Base-by-base conservation (phyloP, 2,797 vertebrate genomes). In the Lacerta viridis region DNA sequence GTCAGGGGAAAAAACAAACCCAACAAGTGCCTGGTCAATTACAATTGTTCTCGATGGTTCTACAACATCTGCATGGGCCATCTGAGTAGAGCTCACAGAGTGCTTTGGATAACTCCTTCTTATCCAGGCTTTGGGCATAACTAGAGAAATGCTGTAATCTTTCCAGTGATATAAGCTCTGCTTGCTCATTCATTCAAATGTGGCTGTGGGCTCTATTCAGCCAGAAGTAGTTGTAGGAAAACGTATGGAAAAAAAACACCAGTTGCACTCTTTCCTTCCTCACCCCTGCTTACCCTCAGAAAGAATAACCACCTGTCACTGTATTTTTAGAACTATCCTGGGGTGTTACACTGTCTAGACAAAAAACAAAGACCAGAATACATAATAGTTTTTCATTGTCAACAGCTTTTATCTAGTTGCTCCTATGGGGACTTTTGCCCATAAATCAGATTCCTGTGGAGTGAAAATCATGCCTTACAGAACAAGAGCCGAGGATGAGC, bases 321-420 rank as follows among this genome's bases (percentile, higher is more conserved):
- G 85, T 91, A 94, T 66, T 89, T 85, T 89, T 87, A 83, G 87
- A 92, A 92, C 91, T 80, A 81, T 92, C 83, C 72, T 91, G 55
- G 61, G 72, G 79, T 93, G 82, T 95, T 94, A 92, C 72, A 88
- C 89, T 95, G 96, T 96, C 96, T 96, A 96, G 96, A 97, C 95
- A 95, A 92, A 94, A 66, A 90, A 91, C 93, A 94, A 80, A 91
- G 86, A 94, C 90, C 13, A 3, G 61, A 94, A 93, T 88, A 90
- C 27, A 90, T 18, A 92, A 93, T 71, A 83, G 41, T 88, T 93
- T 92, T 93, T 94, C 92, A 91, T 18, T 88, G 93, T 82, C 69
- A 5, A 86, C 87, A 74, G 71, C 39, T 89, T 94, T 92, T 92
- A 93, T 94, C 89, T 93, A 90, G 89, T 91, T 93, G 90, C 87